These are phyloP conservation scores for Serripes groenlandicus DNA, from an alignment of 2,888 invertebrate genomes.

Conservation along the genomic window DNA sequence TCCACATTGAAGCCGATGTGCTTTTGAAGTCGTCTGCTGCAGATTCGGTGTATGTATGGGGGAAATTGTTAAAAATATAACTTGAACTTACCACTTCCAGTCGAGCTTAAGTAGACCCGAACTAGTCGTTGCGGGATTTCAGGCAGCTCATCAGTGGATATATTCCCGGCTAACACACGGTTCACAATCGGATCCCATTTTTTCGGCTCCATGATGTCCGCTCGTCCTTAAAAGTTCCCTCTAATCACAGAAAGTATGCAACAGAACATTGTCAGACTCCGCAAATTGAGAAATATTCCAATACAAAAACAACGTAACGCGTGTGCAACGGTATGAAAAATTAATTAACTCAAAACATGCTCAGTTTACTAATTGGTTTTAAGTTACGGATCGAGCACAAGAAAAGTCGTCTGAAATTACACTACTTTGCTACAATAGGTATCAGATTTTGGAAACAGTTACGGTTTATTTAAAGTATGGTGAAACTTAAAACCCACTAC, in stretches of 20 bases:
- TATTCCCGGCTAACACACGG: slow-evolving; percentile 67
- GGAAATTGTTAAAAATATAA: neutral
- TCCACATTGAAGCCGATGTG: too few relatives aligned
- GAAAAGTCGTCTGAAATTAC: neutral
- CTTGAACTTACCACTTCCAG: slow-evolving; percentile 74
- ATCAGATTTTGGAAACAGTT: slow-evolving; percentile 12
- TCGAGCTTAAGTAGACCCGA: slow-evolving; percentile 77
- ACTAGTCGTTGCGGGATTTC: slow-evolving; percentile 76
- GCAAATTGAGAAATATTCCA: neutral
- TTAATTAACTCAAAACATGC: neutral
- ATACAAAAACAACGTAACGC: neutral
- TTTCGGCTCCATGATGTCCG: slow-evolving; percentile 32
- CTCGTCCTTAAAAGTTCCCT: neutral
- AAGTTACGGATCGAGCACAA: too few relatives aligned
- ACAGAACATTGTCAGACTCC: slow-evolving; percentile 1
- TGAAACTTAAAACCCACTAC: slow-evolving; percentile 33
- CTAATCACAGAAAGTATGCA: neutral
- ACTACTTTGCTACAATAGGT: slow-evolving; percentile 8
- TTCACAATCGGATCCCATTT: slow-evolving; percentile 56
- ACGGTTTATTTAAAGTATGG: neutral
- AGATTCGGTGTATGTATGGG: too few relatives aligned
- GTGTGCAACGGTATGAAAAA: neutral
- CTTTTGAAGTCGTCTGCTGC: too few relatives aligned
- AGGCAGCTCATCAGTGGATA: slow-evolving; percentile 69
- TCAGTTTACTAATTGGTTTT: too few relatives aligned